Base-by-base conservation (phyloP, 1,140 invertebrate genomes). In the Drosophila sproati region DNA sequence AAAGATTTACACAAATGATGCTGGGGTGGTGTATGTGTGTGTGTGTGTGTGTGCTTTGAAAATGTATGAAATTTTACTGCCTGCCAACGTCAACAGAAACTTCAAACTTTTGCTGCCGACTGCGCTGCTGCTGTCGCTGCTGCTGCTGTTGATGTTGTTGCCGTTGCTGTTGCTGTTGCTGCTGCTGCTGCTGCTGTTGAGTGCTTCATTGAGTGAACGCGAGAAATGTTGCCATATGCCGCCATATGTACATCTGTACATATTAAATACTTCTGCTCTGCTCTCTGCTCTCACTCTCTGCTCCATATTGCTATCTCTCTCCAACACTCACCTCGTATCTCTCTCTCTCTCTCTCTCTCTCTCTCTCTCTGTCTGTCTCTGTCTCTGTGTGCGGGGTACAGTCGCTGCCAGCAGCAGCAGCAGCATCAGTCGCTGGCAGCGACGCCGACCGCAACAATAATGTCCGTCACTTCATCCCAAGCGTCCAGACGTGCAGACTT, bases 171-270 rank as follows among this genome's bases (percentile, higher is more conserved):
- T 35, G 56, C 47, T 47, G 48, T 37, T 60, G 29, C 54, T 47
- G 54, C 31, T 72, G 52, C 47, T 60, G 59, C 71, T 64, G 51
- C 52, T 72, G 45, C 66, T 59, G 73, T 52, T 61, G 67, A 78
- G 71, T 56, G 76, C 41, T n/a, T 43, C 52, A 73, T 82, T 81
- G 82, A 82, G 85, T 78, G 83, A 82, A 60, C 77, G 63, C 62
- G 80, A 71, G 68, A 77, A 88, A 88, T 89, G 80, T 89, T 78
- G 85, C 85, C 85, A 88, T 88, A 88, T 88, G 85, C 85, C 80
- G 68, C 80, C 85, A 77, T 87, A 86, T 78, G 78, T 80, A 78
- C 71, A 76, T 71, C 32, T 69, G n/a, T 70, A 74, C 60, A 79
- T 75, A 73, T 39, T 66, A 62, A 52, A 76, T 47, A 56, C 69